phyloP scores from a whole-genome alignment of 2,113 vertebrate genomes.

The Elgaria multicarinata region DNA sequence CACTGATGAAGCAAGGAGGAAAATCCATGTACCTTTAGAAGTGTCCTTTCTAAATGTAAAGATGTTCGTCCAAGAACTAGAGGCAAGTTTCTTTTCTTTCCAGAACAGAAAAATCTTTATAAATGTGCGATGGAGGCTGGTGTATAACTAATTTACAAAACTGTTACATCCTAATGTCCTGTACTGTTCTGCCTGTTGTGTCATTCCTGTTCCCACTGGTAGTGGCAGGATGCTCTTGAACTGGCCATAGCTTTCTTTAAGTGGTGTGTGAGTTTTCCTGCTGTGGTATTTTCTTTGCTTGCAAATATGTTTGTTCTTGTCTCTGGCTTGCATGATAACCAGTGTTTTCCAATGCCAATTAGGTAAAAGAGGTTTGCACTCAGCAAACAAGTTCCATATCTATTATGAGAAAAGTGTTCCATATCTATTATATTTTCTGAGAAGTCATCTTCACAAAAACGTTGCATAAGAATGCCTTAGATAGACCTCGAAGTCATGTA shows the following conservation, averaged over 20 bases:
- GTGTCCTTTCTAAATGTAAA: constrained; percentile 88
- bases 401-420: neutral
- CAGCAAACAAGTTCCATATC: neutral
- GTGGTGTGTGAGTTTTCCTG: neutral
- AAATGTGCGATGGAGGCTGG: neutral
- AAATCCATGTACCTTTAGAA: constrained; percentile 82
- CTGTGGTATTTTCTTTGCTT: neutral
- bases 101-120: neutral
- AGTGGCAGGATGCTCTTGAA: neutral
- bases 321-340: neutral
- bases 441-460: neutral
- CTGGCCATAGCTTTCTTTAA: neutral
- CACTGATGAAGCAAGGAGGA: constrained; percentile 83
- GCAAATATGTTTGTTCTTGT: neutral
- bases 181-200: neutral
- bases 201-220: neutral
- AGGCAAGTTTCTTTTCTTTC: constrained; percentile 78
- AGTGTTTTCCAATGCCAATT: neutral
- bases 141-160: neutral
- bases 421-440: neutral
- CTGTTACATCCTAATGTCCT: neutral
- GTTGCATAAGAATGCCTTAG: neutral
- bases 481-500: neutral
- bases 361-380: neutral
- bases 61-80: constrained; percentile 87